These are phyloP conservation scores for Pissodes strobi DNA, from an alignment of 1,140 invertebrate genomes.

Conservation along the genomic window DNA sequence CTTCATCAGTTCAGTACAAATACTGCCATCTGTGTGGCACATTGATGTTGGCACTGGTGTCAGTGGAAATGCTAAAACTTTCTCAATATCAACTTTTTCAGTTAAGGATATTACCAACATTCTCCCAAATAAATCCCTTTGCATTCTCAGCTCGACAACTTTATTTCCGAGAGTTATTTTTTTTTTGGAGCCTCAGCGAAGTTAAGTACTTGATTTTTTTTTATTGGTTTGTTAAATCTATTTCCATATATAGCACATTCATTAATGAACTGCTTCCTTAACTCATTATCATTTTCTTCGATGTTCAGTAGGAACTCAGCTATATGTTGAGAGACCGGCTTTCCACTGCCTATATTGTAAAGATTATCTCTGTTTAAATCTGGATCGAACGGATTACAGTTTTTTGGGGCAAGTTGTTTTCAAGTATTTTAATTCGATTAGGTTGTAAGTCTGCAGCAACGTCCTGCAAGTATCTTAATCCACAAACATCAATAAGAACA, in stretches of 20 bases:
- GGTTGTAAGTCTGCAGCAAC: background rate
- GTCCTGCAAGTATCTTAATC: conserved; percentile 5
- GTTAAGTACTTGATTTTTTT: background rate
- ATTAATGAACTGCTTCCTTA: conserved; percentile 19
- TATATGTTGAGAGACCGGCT: conserved; percentile 2
- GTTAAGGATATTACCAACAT: too few species aligned
- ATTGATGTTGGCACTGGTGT: conserved; percentile 39
- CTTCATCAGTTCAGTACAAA: conserved; percentile 36
- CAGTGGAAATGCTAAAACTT: conserved; percentile 31
- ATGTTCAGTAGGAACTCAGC: conserved; percentile 13
- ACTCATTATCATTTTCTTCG: conserved; percentile 16
- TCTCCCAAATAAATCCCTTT: too few species aligned
- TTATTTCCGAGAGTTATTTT: too few species aligned
- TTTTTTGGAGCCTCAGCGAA: background rate
- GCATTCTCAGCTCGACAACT: too few species aligned
- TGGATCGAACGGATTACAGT: conserved; percentile 5
- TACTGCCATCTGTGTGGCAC: conserved; percentile 39
- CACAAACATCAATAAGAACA: conserved; percentile 19
- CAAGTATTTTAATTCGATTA: background rate
- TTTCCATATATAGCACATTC: conserved; percentile 16
- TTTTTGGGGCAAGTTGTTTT: background rate
- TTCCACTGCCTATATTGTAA: conserved; percentile 4
- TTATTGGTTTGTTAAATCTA: too few species aligned
- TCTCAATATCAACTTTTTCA: too few species aligned
- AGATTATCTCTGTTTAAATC: conserved; percentile 14